Conservation (phyloP, 2,113 vertebrate species). For the Bagarius yarrelli region DNA sequence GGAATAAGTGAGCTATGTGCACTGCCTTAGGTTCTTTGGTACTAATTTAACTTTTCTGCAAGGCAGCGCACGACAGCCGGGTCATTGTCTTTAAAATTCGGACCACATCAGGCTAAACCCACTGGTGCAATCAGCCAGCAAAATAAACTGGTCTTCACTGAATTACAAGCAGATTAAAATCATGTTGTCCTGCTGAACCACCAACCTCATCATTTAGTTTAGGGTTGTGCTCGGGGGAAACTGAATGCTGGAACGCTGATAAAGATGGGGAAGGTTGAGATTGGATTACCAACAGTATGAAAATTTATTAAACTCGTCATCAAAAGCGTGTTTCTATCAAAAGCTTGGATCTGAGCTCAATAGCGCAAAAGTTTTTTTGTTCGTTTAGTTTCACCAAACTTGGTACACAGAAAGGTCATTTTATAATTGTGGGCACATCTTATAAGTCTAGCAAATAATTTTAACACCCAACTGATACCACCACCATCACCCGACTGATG, state of each 20-base stretch:
- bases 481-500: no score
- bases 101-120: background rate
- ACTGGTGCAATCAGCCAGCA: background rate
- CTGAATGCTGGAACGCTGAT: background rate
- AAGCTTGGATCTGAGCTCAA: background rate
- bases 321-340: background rate
- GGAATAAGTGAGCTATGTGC: background rate
- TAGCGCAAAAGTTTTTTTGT: background rate
- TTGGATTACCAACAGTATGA: background rate
- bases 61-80: background rate
- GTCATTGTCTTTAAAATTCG: background rate
- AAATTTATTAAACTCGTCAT: background rate
- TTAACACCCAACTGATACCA: no score
- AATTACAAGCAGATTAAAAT: constrained; percentile 4
- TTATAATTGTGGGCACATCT: background rate
- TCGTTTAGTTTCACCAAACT: background rate
- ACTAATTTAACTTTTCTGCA: background rate
- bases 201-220: background rate
- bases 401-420: background rate
- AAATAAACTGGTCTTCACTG: constrained; percentile 11
- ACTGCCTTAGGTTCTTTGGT: background rate
- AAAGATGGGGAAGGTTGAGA: background rate
- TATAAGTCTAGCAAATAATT: no score
- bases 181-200: background rate
- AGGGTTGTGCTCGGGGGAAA: background rate